A percentile compares a stretch with the other conserved stretches of the same genome.
Evolutionary conservation across 2,888 invertebrate genomes (phyloP).

Genomic region (Andricus curvator): DNA sequence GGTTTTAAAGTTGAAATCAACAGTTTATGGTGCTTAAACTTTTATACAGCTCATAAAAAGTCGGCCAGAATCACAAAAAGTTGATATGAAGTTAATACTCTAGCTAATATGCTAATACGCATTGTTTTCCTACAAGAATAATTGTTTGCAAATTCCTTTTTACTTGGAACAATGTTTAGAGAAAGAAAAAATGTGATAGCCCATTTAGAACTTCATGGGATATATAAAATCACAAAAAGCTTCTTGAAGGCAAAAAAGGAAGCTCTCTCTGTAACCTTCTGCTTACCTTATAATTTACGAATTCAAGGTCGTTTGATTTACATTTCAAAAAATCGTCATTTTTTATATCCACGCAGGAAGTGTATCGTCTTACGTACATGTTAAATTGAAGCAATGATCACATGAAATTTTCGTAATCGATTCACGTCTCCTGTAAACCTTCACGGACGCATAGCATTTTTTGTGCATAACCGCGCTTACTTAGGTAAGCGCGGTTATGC

Average conservation of each 20-base stretch:
- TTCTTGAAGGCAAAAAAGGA: too few relatives aligned
- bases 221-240: too few relatives aligned
- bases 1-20: not conserved
- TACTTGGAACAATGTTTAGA: not conserved
- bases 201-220: too few relatives aligned
- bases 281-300: not conserved
- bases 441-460: slow-evolving; percentile 5
- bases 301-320: not conserved
- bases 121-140: not conserved
- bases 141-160: not conserved
- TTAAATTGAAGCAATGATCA: not conserved
- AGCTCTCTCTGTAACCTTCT: too few relatives aligned
- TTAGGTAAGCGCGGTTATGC: not conserved
- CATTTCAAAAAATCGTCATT: not conserved
- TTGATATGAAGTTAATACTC: not conserved
- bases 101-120: not conserved
- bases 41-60: not conserved
- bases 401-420: not conserved
- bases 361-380: not conserved
- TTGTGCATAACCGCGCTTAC: too few relatives aligned
- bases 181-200: too few relatives aligned
- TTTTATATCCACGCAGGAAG: not conserved
- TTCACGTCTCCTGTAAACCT: slow-evolving; percentile 4
- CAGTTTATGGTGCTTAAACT: not conserved
- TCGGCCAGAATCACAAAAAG: not conserved